Evolutionary conservation across 2,888 invertebrate species (phyloP).

Genomic region (Orgyia antiqua): DNA sequence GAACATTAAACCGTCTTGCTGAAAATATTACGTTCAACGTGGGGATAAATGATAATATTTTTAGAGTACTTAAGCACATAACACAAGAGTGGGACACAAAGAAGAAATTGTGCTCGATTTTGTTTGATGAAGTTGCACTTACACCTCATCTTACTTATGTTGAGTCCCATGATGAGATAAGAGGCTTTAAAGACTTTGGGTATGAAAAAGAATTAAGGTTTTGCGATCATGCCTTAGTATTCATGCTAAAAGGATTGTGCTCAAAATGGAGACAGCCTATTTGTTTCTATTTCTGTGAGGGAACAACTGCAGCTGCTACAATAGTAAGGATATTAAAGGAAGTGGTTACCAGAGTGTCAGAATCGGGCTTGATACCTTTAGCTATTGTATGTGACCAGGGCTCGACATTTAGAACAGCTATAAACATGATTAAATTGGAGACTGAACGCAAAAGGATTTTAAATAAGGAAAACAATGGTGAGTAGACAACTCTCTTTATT

Average conservation of each 20-base stretch:
- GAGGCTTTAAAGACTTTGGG: conserved; percentile 16
- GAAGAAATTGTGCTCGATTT: conserved; percentile 16
- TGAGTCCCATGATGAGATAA: conserved; percentile 13
- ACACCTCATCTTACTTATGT: too few relatives aligned
- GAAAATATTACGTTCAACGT: too few relatives aligned
- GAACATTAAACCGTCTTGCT: not conserved
- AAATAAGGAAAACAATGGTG: too few relatives aligned
- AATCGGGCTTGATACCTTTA: conserved; percentile 15
- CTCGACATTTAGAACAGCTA: conserved; percentile 17
- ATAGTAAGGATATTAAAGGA: conserved; percentile 18
- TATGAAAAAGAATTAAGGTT: conserved; percentile 7
- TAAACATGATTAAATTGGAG: conserved; percentile 8
- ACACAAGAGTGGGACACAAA: conserved; percentile 1
- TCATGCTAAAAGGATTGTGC: conserved; percentile 20
- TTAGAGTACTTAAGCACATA: not conserved
- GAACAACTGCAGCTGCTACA: conserved; percentile 13
- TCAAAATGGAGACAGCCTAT: conserved; percentile 15
- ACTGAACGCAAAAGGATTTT: too few relatives aligned
- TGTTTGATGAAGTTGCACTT: conserved; percentile 23
- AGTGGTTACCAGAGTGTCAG: conserved; percentile 9
- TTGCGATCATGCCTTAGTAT: conserved; percentile 21
- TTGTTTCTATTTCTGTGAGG: conserved; percentile 24
- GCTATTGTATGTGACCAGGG: conserved; percentile 23
- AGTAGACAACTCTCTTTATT: too few relatives aligned
- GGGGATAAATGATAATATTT: not conserved